Evolutionary conservation across 2,797 vertebrate species (phyloP), one percentile per base, ranked within the genome.

Genomic region (Forpus xanthops): DNA sequence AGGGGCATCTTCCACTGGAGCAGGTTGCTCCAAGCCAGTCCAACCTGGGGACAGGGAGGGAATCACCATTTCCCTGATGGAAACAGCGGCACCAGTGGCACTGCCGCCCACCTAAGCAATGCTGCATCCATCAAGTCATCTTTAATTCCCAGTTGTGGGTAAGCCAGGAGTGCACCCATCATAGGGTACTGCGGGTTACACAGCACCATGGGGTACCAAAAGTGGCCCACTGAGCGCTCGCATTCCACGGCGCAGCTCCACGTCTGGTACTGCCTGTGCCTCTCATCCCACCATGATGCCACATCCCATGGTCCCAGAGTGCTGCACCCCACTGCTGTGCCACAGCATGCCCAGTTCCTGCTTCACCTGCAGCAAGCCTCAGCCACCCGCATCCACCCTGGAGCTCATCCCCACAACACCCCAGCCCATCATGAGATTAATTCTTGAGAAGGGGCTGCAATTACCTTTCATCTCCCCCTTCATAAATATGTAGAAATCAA

Each of bases 331-430:
- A 3, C 42, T 2, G 24, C 58, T 2, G 0, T 35, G 10, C 25
- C 9, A 1, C 1, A 0, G 60, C 12, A 1, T 55, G 41, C 12
- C 75, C 7, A 0, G 11, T 4, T 11, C 56, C 47, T 68, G 5
- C 3, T 23, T 27, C 33, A 37, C 62, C 68, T 3, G 7, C 50
- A 27, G 35, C 49, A 4, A 10, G 35, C 55, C 68, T 78, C 78
- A 11, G 56, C 70, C 85, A 6, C 41, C 52, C 8, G 1, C 64
- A 49, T 5, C 33, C 37, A 23, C 58, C 45, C 44, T 2, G 0
- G 18, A 15, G 58, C 58, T 50, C 19, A 0, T 50, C 78, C 66
- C 44, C 50, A 58, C 14, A 5, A 6, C 3, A 9, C 76, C 5
- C 49, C 5, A 2, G 56, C 23, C 83, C 58, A 11, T 25, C 16